A percentile compares a stretch with the other conserved stretches of the same genome.
Conservation (phyloP, 2,797 vertebrate species). For the Tolypeutes matacus region DNA sequence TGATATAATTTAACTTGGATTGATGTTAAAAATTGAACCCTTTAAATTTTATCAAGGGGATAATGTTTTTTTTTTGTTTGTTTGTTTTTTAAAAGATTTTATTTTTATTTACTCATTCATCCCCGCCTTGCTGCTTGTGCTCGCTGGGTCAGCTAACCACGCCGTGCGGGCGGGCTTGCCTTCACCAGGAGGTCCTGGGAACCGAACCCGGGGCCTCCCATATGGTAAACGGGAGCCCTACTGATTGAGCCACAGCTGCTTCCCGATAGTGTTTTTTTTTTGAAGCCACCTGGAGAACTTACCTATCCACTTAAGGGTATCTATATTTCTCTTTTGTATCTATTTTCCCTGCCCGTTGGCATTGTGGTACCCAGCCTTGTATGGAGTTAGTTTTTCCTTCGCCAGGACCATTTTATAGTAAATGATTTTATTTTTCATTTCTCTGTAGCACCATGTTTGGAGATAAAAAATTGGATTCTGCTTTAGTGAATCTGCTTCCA, state of each 20-base stretch:
- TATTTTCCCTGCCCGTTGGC: not conserved
- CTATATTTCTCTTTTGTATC: not conserved
- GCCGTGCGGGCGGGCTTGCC: too few relatives aligned
- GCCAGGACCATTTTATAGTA: not conserved
- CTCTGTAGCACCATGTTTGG: slow-evolving; percentile 7
- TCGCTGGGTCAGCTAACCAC: too few relatives aligned
- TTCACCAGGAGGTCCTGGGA: too few relatives aligned
- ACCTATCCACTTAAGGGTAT: not conserved
- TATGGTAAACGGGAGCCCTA: too few relatives aligned
- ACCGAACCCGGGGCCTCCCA: too few relatives aligned
- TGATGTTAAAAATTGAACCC: not conserved
- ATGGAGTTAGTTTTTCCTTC: not conserved
- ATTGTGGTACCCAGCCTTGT: not conserved
- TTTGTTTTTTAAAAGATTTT: too few relatives aligned
- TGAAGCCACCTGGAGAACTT: not conserved
- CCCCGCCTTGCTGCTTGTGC: too few relatives aligned
- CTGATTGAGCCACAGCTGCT: too few relatives aligned
- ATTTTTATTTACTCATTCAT: too few relatives aligned
- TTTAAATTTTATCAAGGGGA: not conserved
- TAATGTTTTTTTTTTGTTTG: not conserved
- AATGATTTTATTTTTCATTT: not conserved
- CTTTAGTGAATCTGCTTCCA: not conserved
- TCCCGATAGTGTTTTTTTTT: not conserved
- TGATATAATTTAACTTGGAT: not conserved
- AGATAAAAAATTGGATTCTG: not conserved